Evolutionary conservation across 2,113 vertebrate genomes (phyloP).

Genomic region (Melospiza melodia): DNA sequence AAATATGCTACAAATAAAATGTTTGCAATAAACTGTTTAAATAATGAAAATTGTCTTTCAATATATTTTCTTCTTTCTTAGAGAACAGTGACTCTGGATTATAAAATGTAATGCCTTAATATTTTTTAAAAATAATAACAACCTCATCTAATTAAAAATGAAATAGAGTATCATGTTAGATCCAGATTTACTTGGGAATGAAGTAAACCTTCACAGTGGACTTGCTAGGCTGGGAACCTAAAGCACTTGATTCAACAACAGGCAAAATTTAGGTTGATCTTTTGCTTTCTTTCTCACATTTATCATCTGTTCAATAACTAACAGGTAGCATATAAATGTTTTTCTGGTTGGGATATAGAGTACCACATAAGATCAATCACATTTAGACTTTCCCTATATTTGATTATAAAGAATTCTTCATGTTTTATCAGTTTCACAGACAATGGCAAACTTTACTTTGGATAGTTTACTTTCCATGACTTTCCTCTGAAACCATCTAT

Average conservation of each 20-base stretch:
- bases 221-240: not conserved
- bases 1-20: not conserved
- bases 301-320: not conserved
- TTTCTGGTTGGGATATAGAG: not conserved
- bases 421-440: not conserved
- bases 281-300: not conserved
- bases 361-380: not conserved
- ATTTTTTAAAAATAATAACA: not conserved
- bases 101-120: not conserved
- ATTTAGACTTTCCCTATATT: not conserved
- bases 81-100: not conserved
- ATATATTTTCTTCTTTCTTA: not conserved
- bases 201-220: not conserved
- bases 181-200: not conserved
- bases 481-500: not conserved
- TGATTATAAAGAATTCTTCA: not conserved
- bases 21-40: not conserved
- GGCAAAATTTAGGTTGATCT: not conserved
- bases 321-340: not conserved
- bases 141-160: not conserved
- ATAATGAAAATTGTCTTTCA: not conserved
- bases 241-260: not conserved
- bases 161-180: accelerated
- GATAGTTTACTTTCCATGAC: not conserved
- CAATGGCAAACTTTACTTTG: not conserved